phyloP scores from a whole-genome alignment of 2,113 vertebrate species.

The Boulengeromyrus knoepffleri region DNA sequence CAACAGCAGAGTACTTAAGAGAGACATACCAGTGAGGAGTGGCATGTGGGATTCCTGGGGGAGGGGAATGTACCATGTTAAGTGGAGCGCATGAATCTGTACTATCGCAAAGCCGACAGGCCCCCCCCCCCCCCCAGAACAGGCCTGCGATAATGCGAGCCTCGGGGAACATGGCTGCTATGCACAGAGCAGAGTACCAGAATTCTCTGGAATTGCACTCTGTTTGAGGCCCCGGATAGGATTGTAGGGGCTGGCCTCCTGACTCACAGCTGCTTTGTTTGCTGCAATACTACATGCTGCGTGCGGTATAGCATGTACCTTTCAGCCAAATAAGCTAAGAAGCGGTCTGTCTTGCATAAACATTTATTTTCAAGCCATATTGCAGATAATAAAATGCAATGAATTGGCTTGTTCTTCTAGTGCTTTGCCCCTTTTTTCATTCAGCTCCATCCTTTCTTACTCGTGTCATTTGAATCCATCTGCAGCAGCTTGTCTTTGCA shows the following conservation, averaged over 20 bases:
- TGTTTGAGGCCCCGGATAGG: neutral
- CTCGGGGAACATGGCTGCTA: neutral
- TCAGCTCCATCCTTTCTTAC: neutral
- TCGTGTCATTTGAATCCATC: neutral
- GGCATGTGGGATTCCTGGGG: neutral
- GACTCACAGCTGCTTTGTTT: neutral
- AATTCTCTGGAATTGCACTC: neutral
- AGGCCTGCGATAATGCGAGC: neutral
- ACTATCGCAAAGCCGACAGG: neutral
- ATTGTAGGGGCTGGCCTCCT: neutral
- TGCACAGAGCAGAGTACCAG: neutral
- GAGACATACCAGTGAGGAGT: neutral
- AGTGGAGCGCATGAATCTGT: neutral
- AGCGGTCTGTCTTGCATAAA: neutral
- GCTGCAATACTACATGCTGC: neutral
- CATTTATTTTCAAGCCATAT: neutral
- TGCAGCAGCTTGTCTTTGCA: neutral
- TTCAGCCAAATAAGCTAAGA: neutral
- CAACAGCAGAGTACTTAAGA: neutral
- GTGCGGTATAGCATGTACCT: neutral
- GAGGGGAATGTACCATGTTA: neutral
- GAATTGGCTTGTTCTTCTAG: neutral
- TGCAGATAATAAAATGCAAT: neutral
- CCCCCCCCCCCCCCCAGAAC: neutral
- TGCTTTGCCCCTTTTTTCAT: neutral